These are phyloP conservation scores for Larimichthys polyactis DNA, from an alignment of 2,113 vertebrate species.

Conservation along the genomic window DNA sequence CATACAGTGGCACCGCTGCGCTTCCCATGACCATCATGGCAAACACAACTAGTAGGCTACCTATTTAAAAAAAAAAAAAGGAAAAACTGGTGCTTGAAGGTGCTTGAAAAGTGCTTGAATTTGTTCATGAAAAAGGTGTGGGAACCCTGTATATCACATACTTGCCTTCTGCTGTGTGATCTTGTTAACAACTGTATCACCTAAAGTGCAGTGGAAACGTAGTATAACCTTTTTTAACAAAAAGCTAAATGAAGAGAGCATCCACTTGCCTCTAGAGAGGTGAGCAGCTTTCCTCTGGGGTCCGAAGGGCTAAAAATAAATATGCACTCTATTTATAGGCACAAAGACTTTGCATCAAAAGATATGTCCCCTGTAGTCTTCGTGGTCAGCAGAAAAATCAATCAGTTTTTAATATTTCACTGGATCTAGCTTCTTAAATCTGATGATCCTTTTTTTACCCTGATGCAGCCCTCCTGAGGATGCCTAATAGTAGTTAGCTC, in stretches of 20 bases:
- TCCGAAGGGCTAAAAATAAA: slow-evolving; percentile 37
- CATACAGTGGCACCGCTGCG: too few relatives aligned
- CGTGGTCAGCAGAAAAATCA: neutral
- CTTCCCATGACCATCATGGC: too few relatives aligned
- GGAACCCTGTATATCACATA: too few relatives aligned
- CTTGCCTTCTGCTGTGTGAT: neutral
- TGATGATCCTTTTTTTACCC: too few relatives aligned
- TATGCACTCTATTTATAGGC: slow-evolving; percentile 19
- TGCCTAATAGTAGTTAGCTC: neutral
- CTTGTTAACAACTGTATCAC: neutral
- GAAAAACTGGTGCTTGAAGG: too few relatives aligned
- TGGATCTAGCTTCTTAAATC: neutral
- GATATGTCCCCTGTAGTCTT: neutral
- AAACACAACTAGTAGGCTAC: too few relatives aligned
- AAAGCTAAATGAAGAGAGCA: neutral
- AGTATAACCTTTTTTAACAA: neutral
- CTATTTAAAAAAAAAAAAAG: too few relatives aligned
- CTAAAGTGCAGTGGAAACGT: neutral
- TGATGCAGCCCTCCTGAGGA: neutral
- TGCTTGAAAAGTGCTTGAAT: too few relatives aligned
- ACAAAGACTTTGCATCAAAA: slow-evolving; percentile 19
- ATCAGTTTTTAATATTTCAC: neutral
- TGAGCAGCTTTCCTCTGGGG: slow-evolving; percentile 20
- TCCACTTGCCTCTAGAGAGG: neutral
- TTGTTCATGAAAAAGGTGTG: too few relatives aligned